Base-by-base conservation (phyloP, 1,140 invertebrate species). In the Drosophila subobscura region DNA sequence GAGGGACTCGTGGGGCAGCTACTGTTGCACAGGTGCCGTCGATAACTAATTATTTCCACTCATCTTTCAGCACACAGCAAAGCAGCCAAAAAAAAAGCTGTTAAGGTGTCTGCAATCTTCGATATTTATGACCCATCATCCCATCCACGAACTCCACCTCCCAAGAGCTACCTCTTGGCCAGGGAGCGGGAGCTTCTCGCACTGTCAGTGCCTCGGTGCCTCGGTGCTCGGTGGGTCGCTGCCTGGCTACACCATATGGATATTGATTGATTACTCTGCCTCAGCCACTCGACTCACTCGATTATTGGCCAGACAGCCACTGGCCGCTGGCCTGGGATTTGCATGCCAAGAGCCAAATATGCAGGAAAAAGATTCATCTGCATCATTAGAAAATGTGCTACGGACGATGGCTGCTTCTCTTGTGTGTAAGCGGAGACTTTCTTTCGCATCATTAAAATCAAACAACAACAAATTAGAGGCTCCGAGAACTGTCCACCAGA, bases 21-120 rank as follows among this genome's bases (percentile, higher is more conserved):
- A 70, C 66, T 70, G 66, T 68, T 70, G 65, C 63, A 68, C 65
- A 68, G 63, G 29, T 68, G 63, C 63, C 65, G 66, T 70, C 66
- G 44, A 70, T 70, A 70, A 70, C 66, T 70, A 70, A 70, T 70
- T 70, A 70, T 70, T 68, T 68, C 33, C 64, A 70, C 66, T 70
- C 66, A 56, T 68, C 66, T 70, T 70, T 70, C 66, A 33, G 50
- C 63, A 29, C 63, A 29, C 49, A 41, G 6, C 14, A 37, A 54
- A 52, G 27, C 27, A 25, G 46, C 22, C 14, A 25, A 10, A 20
- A 40, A 67, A 16, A 67, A 25, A 37, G 44, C 66, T 56, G 66
- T 23, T 49, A 70, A 70, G 64, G 66, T 70, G 66, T 70, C 51
- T 70, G 66, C 64, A 68, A 68, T 70, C 41, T 70, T 68, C 64